Evolutionary conservation across 2,888 invertebrate species (phyloP).

Genomic region (Isotomurus palustris): DNA sequence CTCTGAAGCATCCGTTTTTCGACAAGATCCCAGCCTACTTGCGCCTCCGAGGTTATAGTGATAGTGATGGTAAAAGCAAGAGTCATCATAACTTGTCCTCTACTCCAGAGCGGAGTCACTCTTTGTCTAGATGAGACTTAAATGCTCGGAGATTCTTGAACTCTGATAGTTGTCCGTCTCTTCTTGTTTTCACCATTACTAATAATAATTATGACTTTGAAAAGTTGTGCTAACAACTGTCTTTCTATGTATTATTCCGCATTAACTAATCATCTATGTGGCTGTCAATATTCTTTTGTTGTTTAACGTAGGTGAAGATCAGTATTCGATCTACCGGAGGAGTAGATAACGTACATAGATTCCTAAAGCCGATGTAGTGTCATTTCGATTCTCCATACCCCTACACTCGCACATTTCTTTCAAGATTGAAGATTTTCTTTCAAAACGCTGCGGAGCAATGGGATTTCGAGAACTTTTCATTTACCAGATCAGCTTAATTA

Average conservation of each 20-base stretch:
- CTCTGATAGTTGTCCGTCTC: background rate
- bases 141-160: background rate
- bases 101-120: constrained; percentile 64
- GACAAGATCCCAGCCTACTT: constrained; percentile 74
- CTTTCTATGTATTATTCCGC: background rate
- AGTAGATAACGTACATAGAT: constrained; percentile 7
- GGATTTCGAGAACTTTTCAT: too few species aligned
- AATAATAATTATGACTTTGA: too few species aligned
- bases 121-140: constrained; percentile 63
- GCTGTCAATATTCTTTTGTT: constrained; percentile 11
- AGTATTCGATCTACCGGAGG: constrained; percentile 11
- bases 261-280: background rate
- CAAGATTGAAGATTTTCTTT: too few species aligned
- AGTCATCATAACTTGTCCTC: constrained; percentile 52
- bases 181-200: constrained; percentile 11
- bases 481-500: too few species aligned
- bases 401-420: too few species aligned
- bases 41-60: constrained; percentile 54
- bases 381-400: too few species aligned
- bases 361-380: background rate
- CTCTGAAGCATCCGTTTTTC: constrained; percentile 90
- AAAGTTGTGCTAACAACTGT: too few species aligned
- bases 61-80: constrained; percentile 50
- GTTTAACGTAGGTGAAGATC: constrained; percentile 11
- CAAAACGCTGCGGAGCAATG: too few species aligned